Base-by-base conservation (phyloP, 2,113 vertebrate species). In the Neopipo cinnamomea region DNA sequence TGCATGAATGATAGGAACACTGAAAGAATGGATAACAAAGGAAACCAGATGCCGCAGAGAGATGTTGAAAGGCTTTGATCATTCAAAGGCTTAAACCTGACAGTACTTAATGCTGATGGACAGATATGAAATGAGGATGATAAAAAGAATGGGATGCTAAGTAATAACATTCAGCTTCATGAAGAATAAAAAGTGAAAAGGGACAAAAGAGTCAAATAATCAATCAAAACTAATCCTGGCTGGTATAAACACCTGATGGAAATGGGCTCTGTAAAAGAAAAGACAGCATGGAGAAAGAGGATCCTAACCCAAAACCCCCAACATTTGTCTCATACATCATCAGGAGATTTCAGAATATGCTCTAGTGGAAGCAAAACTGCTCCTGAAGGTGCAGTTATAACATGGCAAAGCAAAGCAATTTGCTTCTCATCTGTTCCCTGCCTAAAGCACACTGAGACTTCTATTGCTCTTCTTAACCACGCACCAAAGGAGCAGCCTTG, bases 21-120 rank as follows among this genome's bases (percentile, higher is more conserved):
- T 33, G 66, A 53, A 91, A 85, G 41, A 76, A 79, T 62, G 37
- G 67, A 46, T 89, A 89, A 91, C 71, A 94, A 89, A 89, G 46
- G 44, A 79, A 92, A 95, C 70, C 37, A 95, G 73, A 89, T 68
- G 77, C 85, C 91, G 80, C 74, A 88, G 66, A 59, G 49, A 93
- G 31, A 53, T 52, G 46, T 10, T 91, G 74, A 82, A 93, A 1
- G 1, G 41, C 74, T 95, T 95, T 94, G 77, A 95, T 94, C 66
- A 91, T 82, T 85, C 85, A 91, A 91, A 85, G 41, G 31, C 61
- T 95, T 68, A 95, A 89, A 87, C 63, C 41, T 82, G 87, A 56
- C 62, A 76, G 24, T 47, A 39, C 72, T 85, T 97, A 95, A 91
- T 93, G 52, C 33, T 94, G 89, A 91, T 88, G 84, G 93, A 94